phyloP scores from a whole-genome alignment of 2,797 vertebrate genomes.

The Fundulus diaphanus region DNA sequence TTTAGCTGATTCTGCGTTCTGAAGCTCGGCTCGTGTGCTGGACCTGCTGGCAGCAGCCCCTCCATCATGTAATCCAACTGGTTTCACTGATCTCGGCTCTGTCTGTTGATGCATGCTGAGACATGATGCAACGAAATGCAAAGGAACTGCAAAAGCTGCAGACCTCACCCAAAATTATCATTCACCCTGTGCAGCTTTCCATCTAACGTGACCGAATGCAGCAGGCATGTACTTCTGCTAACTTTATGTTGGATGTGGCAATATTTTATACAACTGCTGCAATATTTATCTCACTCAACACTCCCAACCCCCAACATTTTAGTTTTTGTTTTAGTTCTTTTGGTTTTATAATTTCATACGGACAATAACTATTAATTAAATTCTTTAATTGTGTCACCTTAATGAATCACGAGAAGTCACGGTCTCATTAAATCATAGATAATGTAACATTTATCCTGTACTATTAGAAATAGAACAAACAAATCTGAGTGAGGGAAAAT shows the following conservation, averaged over 20 bases:
- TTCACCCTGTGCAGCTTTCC: not conserved
- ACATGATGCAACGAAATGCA: constrained; percentile 42
- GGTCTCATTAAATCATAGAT: too few species aligned
- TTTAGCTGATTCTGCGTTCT: not conserved
- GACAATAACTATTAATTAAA: too few species aligned
- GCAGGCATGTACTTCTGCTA: too few species aligned
- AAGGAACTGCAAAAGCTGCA: constrained; percentile 18
- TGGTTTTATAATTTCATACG: too few species aligned
- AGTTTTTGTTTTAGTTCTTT: too few species aligned
- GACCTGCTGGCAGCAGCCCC: not conserved
- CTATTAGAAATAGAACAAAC: too few species aligned
- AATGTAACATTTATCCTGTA: too few species aligned
- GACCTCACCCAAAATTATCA: not conserved
- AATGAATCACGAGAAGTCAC: too few species aligned
- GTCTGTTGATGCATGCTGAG: constrained; percentile 10
- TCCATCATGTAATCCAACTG: constrained; percentile 3
- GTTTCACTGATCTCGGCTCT: constrained; percentile 18
- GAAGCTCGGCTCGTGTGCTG: not conserved
- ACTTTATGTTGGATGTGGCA: not conserved
- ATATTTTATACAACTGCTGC: not conserved
- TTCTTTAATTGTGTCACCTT: too few species aligned
- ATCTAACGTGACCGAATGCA: not conserved
- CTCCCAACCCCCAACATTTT: too few species aligned
- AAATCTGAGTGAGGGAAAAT: too few species aligned
- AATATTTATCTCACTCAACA: too few species aligned